Base-by-base conservation (phyloP, 2,113 vertebrate species). In the Toxotes jaculatrix region DNA sequence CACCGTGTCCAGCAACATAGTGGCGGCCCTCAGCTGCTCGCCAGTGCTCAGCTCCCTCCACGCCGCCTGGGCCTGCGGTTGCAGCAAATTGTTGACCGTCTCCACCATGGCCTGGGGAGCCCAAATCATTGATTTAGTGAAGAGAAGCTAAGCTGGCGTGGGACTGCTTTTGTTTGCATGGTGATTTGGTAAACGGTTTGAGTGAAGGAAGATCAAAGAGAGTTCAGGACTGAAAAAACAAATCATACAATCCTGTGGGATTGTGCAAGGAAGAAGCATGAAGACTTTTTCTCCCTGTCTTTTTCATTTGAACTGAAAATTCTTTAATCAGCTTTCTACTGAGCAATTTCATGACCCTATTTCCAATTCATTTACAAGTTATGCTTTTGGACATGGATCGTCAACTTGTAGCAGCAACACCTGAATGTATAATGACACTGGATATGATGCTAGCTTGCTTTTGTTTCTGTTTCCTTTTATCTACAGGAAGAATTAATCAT, bases 1-100 rank as follows among this genome's bases (percentile, higher is more conserved):
- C 88, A 99, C 98, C 0, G 97, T 99, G 94, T 99, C 97, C 4
- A 99, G 95, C 82, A 99, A 77, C 95, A 97, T 97, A 90, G 98
- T 99, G 78, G 98, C 98, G 0, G 98, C 97, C 0, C 96, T 95
- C 45, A 98, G 96, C 85, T 99, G 98, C 68, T 99, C 98, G 0
- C 93, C 95, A 0, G 96, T 95, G 1, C 96, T 97, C 77, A 99
- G 93, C 80, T 97, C 96, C 89, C 91, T 95, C 98, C 98, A 99
- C 0, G 97, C 98, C 0, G 95, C 93, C 91, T 96, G 93, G 38
- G 98, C 97, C 89, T 97, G 96, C 0, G 97, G 97, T 89, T 99
- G 97, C 59, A 99, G 96, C 62, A 99, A 93, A 91, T 99, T 99
- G 94, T 99, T 99, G 87, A 99, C 98, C 0, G 98, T 99, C 95